These are phyloP conservation scores for Leptinotarsa undecemlineata DNA, from an alignment of 1,140 invertebrate species.

Conservation along the genomic window DNA sequence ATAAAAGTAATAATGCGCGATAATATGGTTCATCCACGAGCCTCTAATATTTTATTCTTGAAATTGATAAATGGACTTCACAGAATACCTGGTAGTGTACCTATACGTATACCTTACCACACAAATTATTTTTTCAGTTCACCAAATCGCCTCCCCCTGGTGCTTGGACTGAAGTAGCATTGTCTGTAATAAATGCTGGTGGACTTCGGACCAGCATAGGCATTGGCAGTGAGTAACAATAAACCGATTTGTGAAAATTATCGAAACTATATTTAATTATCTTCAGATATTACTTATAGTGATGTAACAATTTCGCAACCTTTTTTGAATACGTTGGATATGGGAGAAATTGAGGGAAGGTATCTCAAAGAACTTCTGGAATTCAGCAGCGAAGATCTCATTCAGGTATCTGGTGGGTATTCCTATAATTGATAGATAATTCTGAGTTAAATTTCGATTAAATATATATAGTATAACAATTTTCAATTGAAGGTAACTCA, in stretches of 20 bases:
- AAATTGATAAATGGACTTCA: background rate
- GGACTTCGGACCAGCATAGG: constrained; percentile 67
- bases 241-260: background rate
- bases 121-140: constrained; percentile 46
- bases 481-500: no score
- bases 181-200: constrained; percentile 72
- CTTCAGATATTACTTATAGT: constrained; percentile 57
- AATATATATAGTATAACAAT: no score
- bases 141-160: constrained; percentile 49
- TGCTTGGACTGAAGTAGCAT: constrained; percentile 69
- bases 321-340: constrained; percentile 62
- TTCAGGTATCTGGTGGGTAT: constrained; percentile 56
- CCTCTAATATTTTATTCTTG: no score
- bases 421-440: background rate
- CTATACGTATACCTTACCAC: background rate
- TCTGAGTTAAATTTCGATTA: no score
- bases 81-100: background rate
- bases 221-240: constrained; percentile 55
- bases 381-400: constrained; percentile 52
- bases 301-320: constrained; percentile 61
- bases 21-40: no score
- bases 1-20: no score
- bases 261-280: background rate
- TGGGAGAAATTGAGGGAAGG: constrained; percentile 59
- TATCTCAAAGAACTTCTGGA: constrained; percentile 60